Evolutionary conservation across 2,113 vertebrate genomes (phyloP).

Genomic region (Colistium nudipinnis): DNA sequence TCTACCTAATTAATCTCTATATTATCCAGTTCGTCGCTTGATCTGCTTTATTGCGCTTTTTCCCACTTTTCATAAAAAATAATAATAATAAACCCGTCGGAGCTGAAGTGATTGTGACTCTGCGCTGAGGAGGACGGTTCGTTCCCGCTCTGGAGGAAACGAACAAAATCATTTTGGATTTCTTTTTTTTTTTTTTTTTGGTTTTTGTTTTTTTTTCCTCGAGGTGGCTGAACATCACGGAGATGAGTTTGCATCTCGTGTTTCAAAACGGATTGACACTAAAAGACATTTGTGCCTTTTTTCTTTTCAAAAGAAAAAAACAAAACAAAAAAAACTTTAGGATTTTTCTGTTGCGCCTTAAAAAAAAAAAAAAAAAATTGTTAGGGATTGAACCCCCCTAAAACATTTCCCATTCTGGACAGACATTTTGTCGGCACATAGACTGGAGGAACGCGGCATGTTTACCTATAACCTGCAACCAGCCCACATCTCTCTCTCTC

Average conservation of each 20-base stretch:
- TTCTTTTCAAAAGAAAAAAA: too few species aligned
- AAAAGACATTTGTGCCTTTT: constrained; percentile 79
- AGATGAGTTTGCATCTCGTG: constrained; percentile 20
- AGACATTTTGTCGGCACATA: constrained; percentile 71
- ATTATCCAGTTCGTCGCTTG: constrained; percentile 19
- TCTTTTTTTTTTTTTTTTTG: constrained; percentile 29
- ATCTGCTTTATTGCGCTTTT: constrained; percentile 33
- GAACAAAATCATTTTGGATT: constrained; percentile 18
- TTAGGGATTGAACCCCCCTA: constrained; percentile 57
- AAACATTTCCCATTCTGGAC: constrained; percentile 37
- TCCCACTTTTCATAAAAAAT: constrained; percentile 38
- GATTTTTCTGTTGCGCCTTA: constrained; percentile 78
- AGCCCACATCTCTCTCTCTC: too few species aligned
- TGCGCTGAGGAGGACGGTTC: constrained; percentile 46
- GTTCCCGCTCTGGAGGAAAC: constrained; percentile 47
- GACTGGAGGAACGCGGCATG: constrained; percentile 73
- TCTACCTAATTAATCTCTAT: constrained; percentile 14
- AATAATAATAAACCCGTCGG: too few species aligned
- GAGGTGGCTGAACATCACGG: constrained; percentile 10
- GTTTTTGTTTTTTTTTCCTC: constrained; percentile 10
- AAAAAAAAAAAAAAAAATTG: constrained; percentile 74
- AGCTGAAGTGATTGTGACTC: constrained; percentile 60
- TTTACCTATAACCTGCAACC: constrained; percentile 70
- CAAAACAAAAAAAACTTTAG: constrained; percentile 52
- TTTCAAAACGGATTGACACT: constrained; percentile 26